A percentile compares a stretch with the other conserved stretches of the same genome.
Evolutionary conservation across 2,888 invertebrate species (phyloP).

Genomic region (Calameuta filiformis): DNA sequence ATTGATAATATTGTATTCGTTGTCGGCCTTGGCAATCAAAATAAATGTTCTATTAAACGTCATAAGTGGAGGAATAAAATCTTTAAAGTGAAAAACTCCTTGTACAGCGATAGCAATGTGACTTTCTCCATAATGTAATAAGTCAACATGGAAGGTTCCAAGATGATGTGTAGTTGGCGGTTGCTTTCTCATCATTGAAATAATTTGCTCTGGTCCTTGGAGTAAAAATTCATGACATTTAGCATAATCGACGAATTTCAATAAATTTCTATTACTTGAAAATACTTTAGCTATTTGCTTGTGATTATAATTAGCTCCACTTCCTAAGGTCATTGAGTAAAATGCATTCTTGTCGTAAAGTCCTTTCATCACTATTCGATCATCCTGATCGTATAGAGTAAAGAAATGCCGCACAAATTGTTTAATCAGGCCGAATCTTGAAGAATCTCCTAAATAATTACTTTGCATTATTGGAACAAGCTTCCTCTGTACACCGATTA

Average conservation of each 20-base stretch:
- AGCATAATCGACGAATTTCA: slow-evolving; percentile 62
- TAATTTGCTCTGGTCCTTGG: slow-evolving; percentile 58
- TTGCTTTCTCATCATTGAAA: slow-evolving; percentile 48
- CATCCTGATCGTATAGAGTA: slow-evolving; percentile 58
- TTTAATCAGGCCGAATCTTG: slow-evolving; percentile 47
- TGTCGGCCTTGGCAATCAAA: slow-evolving; percentile 52
- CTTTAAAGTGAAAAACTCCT: slow-evolving; percentile 54
- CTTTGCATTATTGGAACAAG: slow-evolving; percentile 40
- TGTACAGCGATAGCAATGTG: slow-evolving; percentile 52
- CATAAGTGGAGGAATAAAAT: slow-evolving; percentile 45
- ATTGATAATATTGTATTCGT: slow-evolving; percentile 59
- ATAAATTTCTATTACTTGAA: slow-evolving; percentile 54
- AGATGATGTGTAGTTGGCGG: slow-evolving; percentile 56
- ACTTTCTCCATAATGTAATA: slow-evolving; percentile 45
- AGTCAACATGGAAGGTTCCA: slow-evolving; percentile 52
- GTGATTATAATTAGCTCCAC: slow-evolving; percentile 47
- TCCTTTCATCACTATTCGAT: slow-evolving; percentile 55
- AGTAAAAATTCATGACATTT: slow-evolving; percentile 60
- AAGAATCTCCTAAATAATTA: slow-evolving; percentile 48
- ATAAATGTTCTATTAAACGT: slow-evolving; percentile 57
- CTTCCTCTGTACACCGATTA: slow-evolving; percentile 51
- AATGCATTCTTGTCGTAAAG: slow-evolving; percentile 57
- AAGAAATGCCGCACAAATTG: slow-evolving; percentile 60
- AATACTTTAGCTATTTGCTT: slow-evolving; percentile 54
- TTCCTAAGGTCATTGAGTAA: slow-evolving; percentile 59